These are phyloP conservation scores for Centropus bengalensis DNA, from an alignment of 2,113 vertebrate genomes.

Conservation along the genomic window DNA sequence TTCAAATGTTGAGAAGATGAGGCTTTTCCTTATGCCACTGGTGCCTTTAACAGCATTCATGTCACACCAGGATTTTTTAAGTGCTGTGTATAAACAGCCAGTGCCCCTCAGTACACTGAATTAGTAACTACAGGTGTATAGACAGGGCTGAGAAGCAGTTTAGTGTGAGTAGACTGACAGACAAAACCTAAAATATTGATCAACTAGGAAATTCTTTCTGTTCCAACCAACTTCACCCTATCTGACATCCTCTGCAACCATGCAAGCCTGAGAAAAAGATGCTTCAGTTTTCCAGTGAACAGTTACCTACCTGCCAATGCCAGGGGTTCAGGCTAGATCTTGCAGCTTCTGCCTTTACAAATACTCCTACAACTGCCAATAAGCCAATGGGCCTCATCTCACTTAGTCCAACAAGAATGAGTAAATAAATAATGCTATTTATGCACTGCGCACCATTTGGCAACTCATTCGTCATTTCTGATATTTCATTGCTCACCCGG, in stretches of 20 bases:
- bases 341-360: background rate
- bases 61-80: background rate
- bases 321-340: background rate
- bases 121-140: background rate
- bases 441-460: slow-evolving; percentile 19
- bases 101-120: background rate
- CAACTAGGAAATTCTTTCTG: background rate
- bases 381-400: background rate
- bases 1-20: background rate
- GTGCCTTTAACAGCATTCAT: background rate
- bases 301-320: background rate
- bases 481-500: slow-evolving; percentile 21
- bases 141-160: background rate
- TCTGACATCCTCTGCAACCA: background rate
- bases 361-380: background rate
- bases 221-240: background rate
- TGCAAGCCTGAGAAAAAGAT: rapidly evolving
- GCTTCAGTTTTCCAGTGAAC: background rate
- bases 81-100: background rate
- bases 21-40: background rate
- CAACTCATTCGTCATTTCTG: slow-evolving; percentile 39
- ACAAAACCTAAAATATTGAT: background rate
- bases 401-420: background rate
- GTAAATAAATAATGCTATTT: slow-evolving; percentile 57
- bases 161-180: background rate